phyloP scores from a whole-genome alignment of 2,888 invertebrate genomes.

The Clistopyga incitator region DNA sequence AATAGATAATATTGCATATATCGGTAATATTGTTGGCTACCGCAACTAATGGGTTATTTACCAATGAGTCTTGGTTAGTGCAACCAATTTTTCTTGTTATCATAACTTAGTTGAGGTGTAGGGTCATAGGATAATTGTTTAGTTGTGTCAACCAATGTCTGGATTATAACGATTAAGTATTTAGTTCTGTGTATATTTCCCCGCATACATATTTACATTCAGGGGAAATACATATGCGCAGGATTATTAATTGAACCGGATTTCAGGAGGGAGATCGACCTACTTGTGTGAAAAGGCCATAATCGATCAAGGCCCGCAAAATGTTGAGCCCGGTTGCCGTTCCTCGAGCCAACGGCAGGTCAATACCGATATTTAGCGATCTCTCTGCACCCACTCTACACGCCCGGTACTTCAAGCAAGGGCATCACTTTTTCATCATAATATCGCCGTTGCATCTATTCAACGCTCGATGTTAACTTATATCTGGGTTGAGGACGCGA shows the following conservation, averaged over 20 bases:
- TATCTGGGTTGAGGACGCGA: slow-evolving; percentile 60
- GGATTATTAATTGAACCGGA: slow-evolving; percentile 59
- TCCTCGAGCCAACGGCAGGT: slow-evolving; percentile 38
- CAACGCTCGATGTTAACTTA: slow-evolving; percentile 13
- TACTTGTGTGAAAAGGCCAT: slow-evolving; percentile 60
- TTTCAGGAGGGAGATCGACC: slow-evolving; percentile 66
- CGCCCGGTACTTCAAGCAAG: slow-evolving; percentile 42
- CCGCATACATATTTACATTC: slow-evolving; percentile 8
- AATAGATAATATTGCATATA: too few species aligned
- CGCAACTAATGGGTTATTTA: too few species aligned
- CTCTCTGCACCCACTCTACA: slow-evolving; percentile 25
- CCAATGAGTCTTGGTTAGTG: too few species aligned
- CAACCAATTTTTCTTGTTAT: too few species aligned
- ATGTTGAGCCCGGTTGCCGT: slow-evolving; percentile 51
- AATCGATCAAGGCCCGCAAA: slow-evolving; percentile 62
- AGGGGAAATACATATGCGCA: background rate
- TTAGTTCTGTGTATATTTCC: background rate
- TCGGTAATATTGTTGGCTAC: too few species aligned
- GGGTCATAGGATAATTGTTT: too few species aligned
- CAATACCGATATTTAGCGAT: slow-evolving; percentile 51
- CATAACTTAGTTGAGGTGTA: too few species aligned
- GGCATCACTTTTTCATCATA: slow-evolving; percentile 27
- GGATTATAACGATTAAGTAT: too few species aligned
- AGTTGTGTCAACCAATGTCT: too few species aligned
- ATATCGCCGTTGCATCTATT: slow-evolving; percentile 2